Evolutionary conservation across 2,113 vertebrate genomes (phyloP).

Genomic region (Caretta caretta): DNA sequence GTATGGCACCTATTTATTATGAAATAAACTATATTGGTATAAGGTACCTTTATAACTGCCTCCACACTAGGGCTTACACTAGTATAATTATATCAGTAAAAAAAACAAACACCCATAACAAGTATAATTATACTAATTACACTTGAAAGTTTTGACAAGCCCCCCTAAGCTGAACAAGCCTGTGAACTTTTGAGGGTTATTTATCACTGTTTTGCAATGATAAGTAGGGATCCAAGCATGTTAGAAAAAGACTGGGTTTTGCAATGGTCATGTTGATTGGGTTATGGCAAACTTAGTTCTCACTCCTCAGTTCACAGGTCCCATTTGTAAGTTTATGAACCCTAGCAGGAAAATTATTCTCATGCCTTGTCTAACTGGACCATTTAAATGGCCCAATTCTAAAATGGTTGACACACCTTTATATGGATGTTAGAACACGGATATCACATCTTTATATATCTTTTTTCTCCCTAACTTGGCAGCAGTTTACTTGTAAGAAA

Average conservation of each 20-base stretch:
- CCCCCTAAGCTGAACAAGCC: background rate
- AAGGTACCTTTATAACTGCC: background rate
- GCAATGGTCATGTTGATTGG: accelerated
- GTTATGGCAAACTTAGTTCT: accelerated
- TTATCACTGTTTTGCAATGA: background rate
- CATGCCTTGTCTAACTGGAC: background rate
- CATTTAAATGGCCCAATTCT: background rate
- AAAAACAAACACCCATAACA: background rate
- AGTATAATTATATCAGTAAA: background rate
- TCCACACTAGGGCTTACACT: accelerated
- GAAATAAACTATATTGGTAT: background rate
- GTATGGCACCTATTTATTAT: too few relatives aligned
- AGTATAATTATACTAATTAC: background rate
- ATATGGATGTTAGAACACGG: background rate
- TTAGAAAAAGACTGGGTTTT: background rate
- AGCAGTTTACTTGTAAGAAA: background rate
- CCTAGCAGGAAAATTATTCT: background rate
- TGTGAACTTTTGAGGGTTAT: background rate
- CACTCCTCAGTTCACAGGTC: background rate
- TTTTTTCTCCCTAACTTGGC: too few relatives aligned
- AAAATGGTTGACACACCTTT: background rate
- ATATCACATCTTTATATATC: background rate
- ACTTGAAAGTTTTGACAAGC: background rate
- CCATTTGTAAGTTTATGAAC: accelerated
- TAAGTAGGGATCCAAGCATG: background rate